These are phyloP conservation scores for Daubentonia madagascariensis DNA, from an alignment of 2,113 vertebrate genomes.

Conservation along the genomic window DNA sequence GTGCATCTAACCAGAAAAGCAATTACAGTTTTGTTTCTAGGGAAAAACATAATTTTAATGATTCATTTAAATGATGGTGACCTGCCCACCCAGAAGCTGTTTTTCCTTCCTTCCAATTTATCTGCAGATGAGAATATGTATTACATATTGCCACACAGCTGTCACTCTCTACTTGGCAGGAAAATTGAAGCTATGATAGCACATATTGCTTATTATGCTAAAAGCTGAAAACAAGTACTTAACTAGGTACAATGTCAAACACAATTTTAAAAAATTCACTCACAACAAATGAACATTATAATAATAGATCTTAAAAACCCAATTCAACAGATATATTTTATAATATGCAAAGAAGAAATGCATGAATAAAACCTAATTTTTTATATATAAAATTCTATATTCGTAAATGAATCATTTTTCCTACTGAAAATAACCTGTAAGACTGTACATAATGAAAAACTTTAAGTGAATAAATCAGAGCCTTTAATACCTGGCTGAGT, in stretches of 20 bases:
- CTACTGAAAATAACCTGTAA: neutral
- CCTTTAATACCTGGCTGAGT: neutral
- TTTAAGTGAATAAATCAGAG: neutral
- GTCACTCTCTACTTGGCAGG: slow-evolving; percentile 77
- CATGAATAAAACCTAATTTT: slow-evolving; percentile 24
- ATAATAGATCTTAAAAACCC: slow-evolving; percentile 61
- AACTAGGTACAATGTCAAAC: slow-evolving; percentile 68
- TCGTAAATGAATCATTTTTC: neutral
- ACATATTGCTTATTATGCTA: slow-evolving; percentile 78
- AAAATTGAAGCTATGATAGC: slow-evolving; percentile 81
- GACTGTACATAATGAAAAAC: neutral
- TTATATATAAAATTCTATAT: slow-evolving; percentile 30
- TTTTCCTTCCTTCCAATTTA: slow-evolving; percentile 78
- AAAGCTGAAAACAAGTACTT: slow-evolving; percentile 76
- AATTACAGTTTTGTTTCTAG: slow-evolving; percentile 77
- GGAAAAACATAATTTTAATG: slow-evolving; percentile 76
- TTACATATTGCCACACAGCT: slow-evolving; percentile 80
- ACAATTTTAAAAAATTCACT: slow-evolving; percentile 54
- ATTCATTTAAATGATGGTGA: slow-evolving; percentile 80
- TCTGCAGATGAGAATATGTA: slow-evolving; percentile 82
- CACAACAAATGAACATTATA: slow-evolving; percentile 62
- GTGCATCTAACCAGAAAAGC: slow-evolving; percentile 75
- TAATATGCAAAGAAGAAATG: slow-evolving; percentile 29
- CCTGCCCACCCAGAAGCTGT: slow-evolving; percentile 73
- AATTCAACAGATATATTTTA: slow-evolving; percentile 18